Evolutionary conservation across 2,888 invertebrate species (phyloP).

Genomic region (Lissonota sp.): DNA sequence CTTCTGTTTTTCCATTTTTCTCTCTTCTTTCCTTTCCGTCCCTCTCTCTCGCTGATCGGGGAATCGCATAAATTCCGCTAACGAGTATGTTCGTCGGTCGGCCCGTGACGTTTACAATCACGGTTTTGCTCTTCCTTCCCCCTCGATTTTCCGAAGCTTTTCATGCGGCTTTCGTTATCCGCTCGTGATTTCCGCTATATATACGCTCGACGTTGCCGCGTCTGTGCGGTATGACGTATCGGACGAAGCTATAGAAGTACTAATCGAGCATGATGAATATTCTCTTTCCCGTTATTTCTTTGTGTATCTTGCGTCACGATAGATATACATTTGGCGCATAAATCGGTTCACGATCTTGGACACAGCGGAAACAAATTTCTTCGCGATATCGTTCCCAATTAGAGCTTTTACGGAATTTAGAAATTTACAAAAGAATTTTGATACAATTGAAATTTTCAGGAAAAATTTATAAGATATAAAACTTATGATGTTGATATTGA

Average conservation of each 20-base stretch:
- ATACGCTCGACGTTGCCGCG: slow-evolving; percentile 11
- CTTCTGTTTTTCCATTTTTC: background rate
- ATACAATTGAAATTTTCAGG: too few species aligned
- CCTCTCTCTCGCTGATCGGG: slow-evolving; percentile 48
- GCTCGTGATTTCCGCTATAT: slow-evolving; percentile 44
- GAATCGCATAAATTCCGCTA: slow-evolving; percentile 68
- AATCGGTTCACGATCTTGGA: slow-evolving; percentile 25
- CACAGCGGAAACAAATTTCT: slow-evolving; percentile 10
- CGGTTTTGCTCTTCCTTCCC: slow-evolving; percentile 1
- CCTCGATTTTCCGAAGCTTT: slow-evolving; percentile 33
- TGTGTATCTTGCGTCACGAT: slow-evolving; percentile 33
- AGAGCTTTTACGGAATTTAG: too few species aligned
- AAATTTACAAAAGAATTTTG: too few species aligned
- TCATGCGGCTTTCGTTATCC: slow-evolving; percentile 53
- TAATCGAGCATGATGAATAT: slow-evolving; percentile 53
- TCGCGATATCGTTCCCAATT: too few species aligned
- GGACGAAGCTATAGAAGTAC: slow-evolving; percentile 47
- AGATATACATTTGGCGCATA: slow-evolving; percentile 15
- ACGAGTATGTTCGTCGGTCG: slow-evolving; percentile 63
- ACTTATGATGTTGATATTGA: slow-evolving; percentile 7
- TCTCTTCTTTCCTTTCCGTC: background rate
- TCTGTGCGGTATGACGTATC: slow-evolving; percentile 27
- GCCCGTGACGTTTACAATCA: slow-evolving; percentile 22
- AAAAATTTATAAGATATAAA: background rate
- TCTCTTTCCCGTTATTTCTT: slow-evolving; percentile 41